phyloP scores from a whole-genome alignment of 2,888 invertebrate species.

The Trachelus troglodyta region DNA sequence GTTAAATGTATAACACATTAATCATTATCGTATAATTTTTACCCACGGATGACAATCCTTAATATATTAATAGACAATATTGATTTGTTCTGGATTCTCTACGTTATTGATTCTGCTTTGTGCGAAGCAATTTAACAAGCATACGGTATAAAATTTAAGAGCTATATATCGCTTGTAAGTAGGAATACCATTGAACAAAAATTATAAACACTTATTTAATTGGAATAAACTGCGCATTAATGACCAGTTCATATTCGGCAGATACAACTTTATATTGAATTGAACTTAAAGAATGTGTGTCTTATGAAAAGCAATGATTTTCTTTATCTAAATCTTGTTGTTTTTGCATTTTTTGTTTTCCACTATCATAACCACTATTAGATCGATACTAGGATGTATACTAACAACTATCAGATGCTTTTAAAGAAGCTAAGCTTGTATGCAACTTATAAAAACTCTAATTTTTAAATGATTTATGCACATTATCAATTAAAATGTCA shows the following conservation, averaged over 20 bases:
- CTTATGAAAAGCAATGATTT: not conserved
- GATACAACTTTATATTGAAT: not conserved
- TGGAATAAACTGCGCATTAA: not conserved
- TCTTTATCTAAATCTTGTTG: not conserved
- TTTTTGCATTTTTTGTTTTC: not conserved
- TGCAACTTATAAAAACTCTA: not conserved
- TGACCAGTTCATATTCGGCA: not conserved
- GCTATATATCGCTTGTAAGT: not conserved
- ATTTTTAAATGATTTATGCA: not conserved
- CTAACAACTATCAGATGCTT: not conserved
- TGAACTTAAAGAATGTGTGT: not conserved
- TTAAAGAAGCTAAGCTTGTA: not conserved
- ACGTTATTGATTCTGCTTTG: slow-evolving; percentile 5
- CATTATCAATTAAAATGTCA: not conserved
- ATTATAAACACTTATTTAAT: not conserved
- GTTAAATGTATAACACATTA: not conserved
- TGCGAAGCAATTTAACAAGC: slow-evolving; percentile 5
- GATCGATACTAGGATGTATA: not conserved
- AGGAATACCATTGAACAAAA: not conserved
- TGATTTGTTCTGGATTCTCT: not conserved
- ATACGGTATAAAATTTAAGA: slow-evolving; percentile 2
- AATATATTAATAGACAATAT: not conserved
- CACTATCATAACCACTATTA: not conserved
- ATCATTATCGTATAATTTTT: not conserved
- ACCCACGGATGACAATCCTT: not conserved